Conservation (phyloP, 2,797 vertebrate genomes). For the Pseudocheirus occidentalis region DNA sequence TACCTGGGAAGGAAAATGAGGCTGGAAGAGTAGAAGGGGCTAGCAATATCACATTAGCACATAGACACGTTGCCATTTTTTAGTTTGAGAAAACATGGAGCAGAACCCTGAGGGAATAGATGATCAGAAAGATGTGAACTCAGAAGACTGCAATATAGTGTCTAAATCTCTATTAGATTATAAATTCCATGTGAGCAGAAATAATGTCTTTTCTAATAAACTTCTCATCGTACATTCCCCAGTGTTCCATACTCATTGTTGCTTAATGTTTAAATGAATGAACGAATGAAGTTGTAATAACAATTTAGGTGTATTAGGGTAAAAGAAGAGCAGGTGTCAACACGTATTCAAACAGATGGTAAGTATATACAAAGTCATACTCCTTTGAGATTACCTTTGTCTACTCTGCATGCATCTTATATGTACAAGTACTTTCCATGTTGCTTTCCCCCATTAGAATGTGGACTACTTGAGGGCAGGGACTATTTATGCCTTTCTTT, state of each 20-base stretch:
- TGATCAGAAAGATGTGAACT: not conserved
- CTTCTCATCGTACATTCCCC: not conserved
- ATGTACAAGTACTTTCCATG: not conserved
- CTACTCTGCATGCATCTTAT: not conserved
- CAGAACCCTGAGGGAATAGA: not conserved
- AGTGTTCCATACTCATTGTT: not conserved
- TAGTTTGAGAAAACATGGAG: not conserved
- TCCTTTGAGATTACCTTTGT: not conserved
- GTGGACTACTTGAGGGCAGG: not conserved
- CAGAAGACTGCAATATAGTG: not conserved
- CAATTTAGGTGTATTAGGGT: not conserved
- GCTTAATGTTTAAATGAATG: not conserved
- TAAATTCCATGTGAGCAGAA: not conserved
- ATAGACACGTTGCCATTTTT: not conserved
- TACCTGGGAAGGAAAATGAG: not conserved
- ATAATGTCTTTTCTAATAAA: not conserved
- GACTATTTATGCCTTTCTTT: not conserved
- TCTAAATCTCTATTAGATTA: not conserved
- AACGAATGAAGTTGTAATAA: not conserved
- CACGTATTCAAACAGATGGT: not conserved
- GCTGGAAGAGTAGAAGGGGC: not conserved
- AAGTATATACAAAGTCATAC: not conserved
- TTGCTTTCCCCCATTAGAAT: not conserved
- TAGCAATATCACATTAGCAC: not conserved
- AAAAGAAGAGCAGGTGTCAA: not conserved